Base-by-base conservation (phyloP, 2,888 invertebrate genomes). In the Colletes collaris region DNA sequence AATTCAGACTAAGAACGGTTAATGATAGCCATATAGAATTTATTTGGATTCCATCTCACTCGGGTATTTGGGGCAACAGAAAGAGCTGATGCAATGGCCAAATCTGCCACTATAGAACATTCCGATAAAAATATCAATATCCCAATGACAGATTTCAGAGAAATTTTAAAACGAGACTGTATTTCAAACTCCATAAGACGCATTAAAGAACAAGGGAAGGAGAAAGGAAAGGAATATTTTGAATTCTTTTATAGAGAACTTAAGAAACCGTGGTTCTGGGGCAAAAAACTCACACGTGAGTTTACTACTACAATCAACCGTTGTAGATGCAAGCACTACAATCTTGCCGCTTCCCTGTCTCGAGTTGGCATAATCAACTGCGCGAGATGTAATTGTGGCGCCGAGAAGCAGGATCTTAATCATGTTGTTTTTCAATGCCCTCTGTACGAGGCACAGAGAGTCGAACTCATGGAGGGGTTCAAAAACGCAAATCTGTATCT, bases 371-470 rank as follows among this genome's bases (percentile, higher is more conserved):
- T 53, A 16, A 37, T 11, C 2, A 53, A 53, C 3, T 16, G 11
- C 0, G 8, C 53, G 10, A 37, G 52, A n/a, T 52, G 64, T 10
- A 11, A 63, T 13, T 63, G 63, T 19, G 13, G 27, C 6, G 10
- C 11, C 7, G 46, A 44, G 11, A 35, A 11, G 19, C 49, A 46
- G 16, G 46, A 62, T 16, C 10, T 62, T 4, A 62, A 64, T 50
- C 50, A 50, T 50, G n/a, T 64, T 1, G n/a, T 64, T 13, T 63
- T 6, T 10, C 64, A 64, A 35, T 64, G 64, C n/a, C 52, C 53
- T 1, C 13, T 64, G 16, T 40, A 10, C 5, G 11, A 64, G 2
- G 37, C 11, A 5, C 52, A 40, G 6, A n/a, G 52, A n/a, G 2
- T 35, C 13, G n/a, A n/a, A 2, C 2, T 64, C 2, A 2, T 53